phyloP scores from a whole-genome alignment of 1,140 invertebrate genomes.

The Bombus terrestris region DNA sequence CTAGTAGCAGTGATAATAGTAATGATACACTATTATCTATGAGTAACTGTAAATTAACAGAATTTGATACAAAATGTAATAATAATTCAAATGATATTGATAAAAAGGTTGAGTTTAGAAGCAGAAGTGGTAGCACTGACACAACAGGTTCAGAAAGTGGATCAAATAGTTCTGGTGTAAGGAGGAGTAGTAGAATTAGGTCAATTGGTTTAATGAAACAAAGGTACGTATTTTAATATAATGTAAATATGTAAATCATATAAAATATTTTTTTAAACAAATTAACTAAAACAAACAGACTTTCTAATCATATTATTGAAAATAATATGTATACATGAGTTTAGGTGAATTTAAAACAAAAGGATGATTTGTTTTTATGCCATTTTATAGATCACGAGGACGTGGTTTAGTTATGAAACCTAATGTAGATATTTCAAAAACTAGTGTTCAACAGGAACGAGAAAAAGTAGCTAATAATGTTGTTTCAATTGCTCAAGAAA shows the following conservation, averaged over 20 bases:
- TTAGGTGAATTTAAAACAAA: neutral
- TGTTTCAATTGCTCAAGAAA: slow-evolving; percentile 60
- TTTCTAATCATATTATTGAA: neutral
- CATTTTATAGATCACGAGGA: slow-evolving; percentile 74
- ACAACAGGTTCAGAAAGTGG: slow-evolving; percentile 80
- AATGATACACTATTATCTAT: slow-evolving; percentile 77
- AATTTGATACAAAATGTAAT: slow-evolving; percentile 70
- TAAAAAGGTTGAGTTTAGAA: slow-evolving; percentile 76
- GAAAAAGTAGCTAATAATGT: slow-evolving; percentile 68
- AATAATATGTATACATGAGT: neutral
- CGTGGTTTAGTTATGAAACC: slow-evolving; percentile 80
- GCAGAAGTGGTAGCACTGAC: slow-evolving; percentile 79
- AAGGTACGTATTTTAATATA: slow-evolving; percentile 61
- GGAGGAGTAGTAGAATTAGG: slow-evolving; percentile 81
- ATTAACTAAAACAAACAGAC: neutral
- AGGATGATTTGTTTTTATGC: neutral
- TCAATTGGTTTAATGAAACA: slow-evolving; percentile 80
- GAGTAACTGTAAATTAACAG: slow-evolving; percentile 70
- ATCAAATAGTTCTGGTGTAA: slow-evolving; percentile 79
- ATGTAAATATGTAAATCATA: slow-evolving; percentile 7
- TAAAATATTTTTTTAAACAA: slow-evolving; percentile 1
- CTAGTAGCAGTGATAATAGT: slow-evolving; percentile 80
- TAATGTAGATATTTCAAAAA: slow-evolving; percentile 73
- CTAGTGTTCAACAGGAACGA: slow-evolving; percentile 66
- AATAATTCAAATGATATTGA: slow-evolving; percentile 69